Evolutionary conservation across 2,888 invertebrate species (phyloP).

Genomic region (Ametastegia equiseti): DNA sequence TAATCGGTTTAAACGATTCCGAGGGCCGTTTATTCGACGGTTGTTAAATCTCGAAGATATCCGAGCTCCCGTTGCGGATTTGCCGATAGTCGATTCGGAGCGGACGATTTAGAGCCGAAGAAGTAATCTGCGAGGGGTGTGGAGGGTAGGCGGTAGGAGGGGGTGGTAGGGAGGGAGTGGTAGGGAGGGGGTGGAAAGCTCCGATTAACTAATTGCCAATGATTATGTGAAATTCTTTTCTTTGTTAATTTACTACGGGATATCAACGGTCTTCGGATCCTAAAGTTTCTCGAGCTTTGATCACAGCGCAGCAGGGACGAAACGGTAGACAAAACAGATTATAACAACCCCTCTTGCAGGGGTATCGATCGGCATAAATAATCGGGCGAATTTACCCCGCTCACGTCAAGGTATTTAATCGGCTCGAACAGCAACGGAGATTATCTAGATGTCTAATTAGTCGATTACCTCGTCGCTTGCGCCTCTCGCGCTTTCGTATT

Average conservation of each 20-base stretch:
- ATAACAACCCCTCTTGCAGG: neutral
- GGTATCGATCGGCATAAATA: neutral
- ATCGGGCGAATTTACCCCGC: neutral
- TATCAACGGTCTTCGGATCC: neutral
- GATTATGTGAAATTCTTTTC: neutral
- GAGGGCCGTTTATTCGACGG: neutral
- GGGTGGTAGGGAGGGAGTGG: too few relatives aligned
- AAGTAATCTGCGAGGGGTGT: neutral
- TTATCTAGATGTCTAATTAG: constrained; percentile 27
- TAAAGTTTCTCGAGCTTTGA: neutral
- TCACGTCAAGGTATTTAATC: neutral
- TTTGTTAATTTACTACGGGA: neutral
- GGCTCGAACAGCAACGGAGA: neutral
- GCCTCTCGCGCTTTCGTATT: neutral
- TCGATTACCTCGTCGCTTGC: neutral
- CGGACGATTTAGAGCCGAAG: neutral
- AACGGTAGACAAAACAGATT: constrained; percentile 9
- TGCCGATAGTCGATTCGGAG: neutral
- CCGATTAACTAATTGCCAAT: neutral
- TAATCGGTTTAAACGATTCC: neutral
- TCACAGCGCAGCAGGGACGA: neutral
- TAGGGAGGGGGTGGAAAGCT: neutral
- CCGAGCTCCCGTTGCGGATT: neutral
- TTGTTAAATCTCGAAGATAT: constrained; percentile 8
- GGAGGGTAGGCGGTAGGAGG: too few relatives aligned